Evolutionary conservation across 53 echinoderm and acorn worm genomes (phyloP).

Genomic region (Apostichopus leukothele): DNA sequence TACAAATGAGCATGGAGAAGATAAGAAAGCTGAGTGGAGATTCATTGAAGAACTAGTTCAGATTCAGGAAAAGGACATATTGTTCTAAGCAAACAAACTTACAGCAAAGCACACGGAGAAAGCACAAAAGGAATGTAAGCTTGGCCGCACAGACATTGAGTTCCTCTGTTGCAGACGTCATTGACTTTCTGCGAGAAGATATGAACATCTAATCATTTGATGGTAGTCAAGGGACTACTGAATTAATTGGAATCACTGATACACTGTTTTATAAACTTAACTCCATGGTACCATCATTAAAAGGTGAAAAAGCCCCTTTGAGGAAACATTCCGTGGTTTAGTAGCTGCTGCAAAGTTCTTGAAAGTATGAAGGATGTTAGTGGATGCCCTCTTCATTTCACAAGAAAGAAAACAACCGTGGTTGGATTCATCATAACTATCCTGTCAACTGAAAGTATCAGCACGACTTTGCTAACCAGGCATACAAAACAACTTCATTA

Average conservation of each 20-base stretch:
- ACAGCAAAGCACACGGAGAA: constrained; percentile 59
- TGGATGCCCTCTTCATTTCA: background rate
- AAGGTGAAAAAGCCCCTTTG: background rate
- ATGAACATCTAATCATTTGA: constrained; percentile 13
- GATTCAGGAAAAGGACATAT: constrained; percentile 54
- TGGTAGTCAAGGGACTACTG: no score
- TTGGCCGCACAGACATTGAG: constrained; percentile 16
- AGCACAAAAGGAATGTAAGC: constrained; percentile 57
- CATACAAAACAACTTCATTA: no score
- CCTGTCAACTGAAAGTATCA: constrained; percentile 12
- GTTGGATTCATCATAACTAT: constrained; percentile 34
- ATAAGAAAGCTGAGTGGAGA: constrained; percentile 24
- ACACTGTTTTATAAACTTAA: background rate
- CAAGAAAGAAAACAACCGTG: constrained; percentile 43
- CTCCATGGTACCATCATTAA: background rate
- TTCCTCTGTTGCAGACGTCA: constrained; percentile 57
- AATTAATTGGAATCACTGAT: constrained; percentile 40
- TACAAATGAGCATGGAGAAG: background rate
- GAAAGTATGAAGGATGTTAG: constrained; percentile 10
- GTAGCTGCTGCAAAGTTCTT: constrained; percentile 41
- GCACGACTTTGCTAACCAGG: no score
- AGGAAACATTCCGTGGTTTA: background rate
- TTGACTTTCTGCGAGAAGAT: constrained; percentile 59
- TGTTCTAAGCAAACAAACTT: constrained; percentile 60
- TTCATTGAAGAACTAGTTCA: constrained; percentile 54